phyloP scores from a whole-genome alignment of 2,113 vertebrate genomes.

The Gymnarchus niloticus region DNA sequence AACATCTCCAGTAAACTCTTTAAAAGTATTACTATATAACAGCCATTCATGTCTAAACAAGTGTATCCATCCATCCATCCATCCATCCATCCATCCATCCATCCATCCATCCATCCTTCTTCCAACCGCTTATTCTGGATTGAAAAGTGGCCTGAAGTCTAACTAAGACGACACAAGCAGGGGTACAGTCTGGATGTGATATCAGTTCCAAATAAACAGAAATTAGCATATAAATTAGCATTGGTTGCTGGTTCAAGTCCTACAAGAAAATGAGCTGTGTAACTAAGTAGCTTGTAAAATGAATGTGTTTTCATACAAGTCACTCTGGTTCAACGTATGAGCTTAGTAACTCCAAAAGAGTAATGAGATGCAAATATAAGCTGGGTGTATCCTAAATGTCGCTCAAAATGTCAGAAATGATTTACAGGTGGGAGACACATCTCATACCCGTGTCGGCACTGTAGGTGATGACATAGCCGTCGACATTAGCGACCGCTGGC shows the following conservation, averaged over 20 bases:
- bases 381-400: background rate
- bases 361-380: background rate
- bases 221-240: too few species aligned
- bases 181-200: background rate
- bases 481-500: constrained; percentile 85
- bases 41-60: background rate
- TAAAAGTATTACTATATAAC: background rate
- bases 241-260: background rate
- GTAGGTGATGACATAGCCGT: constrained; percentile 87
- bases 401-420: too few species aligned
- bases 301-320: too few species aligned
- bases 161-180: background rate
- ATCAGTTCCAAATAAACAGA: background rate
- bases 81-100: background rate
- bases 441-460: constrained; percentile 70
- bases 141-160: background rate
- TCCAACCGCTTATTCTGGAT: too few species aligned
- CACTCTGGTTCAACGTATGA: too few species aligned
- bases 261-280: background rate
- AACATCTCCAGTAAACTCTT: background rate
- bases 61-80: background rate
- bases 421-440: background rate
- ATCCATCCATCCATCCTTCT: too few species aligned
- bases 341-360: background rate
- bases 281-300: background rate